Percentiles rank a stretch among this genome's conserved stretches.
phyloP scores from a whole-genome alignment of 2,888 invertebrate species.

The Leptopilina drosophilae region DNA sequence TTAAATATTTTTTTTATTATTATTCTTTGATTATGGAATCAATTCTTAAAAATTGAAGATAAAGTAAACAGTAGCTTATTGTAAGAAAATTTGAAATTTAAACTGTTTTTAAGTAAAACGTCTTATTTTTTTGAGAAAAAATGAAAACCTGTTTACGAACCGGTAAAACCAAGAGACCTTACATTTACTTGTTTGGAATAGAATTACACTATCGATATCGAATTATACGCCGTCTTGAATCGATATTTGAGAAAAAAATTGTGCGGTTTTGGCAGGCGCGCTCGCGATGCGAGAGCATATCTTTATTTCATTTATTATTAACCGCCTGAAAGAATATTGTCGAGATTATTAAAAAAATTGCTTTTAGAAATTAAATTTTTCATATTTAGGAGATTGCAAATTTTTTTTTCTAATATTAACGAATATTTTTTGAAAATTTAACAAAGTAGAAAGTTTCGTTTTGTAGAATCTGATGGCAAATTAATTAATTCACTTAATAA shows the following conservation, averaged over 20 bases:
- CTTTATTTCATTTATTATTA: constrained; percentile 9
- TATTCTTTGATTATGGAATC: no score
- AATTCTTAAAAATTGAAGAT: no score
- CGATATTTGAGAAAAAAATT: constrained; percentile 68
- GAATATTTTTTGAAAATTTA: no score
- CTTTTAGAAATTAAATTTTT: no score
- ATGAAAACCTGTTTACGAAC: constrained; percentile 48
- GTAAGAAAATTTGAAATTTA: neutral
- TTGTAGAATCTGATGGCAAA: no score
- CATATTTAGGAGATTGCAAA: no score
- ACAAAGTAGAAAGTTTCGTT: no score
- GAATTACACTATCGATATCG: constrained; percentile 75
- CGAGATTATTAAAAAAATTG: neutral
- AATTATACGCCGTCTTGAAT: constrained; percentile 76
- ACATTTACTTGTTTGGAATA: constrained; percentile 65
- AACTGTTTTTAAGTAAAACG: neutral
- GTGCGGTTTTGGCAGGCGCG: constrained; percentile 59
- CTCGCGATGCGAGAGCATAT: constrained; percentile 40
- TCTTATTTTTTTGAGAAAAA: constrained; percentile 25
- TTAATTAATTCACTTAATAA: no score
- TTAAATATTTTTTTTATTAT: no score
- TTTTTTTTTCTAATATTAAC: no score
- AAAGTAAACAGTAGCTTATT: no score
- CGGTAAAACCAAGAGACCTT: constrained; percentile 58
- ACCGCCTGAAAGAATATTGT: neutral